Evolutionary conservation across 2,113 vertebrate species (phyloP).

Genomic region (Macrotus californicus): DNA sequence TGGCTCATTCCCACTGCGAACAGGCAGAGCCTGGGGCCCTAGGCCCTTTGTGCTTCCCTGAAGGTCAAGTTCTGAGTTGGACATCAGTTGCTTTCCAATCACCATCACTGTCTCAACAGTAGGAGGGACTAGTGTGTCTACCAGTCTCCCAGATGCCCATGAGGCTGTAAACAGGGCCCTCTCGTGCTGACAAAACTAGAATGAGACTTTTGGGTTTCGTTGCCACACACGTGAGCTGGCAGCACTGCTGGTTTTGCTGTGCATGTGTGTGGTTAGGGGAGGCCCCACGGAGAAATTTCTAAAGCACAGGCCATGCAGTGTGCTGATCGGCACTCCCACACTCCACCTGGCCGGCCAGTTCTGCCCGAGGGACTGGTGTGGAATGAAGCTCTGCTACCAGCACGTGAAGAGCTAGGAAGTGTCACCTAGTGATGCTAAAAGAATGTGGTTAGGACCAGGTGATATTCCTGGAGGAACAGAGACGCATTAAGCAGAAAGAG

Average conservation of each 20-base stretch:
- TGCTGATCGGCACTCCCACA: background rate
- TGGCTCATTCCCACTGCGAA: background rate
- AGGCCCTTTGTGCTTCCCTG: background rate
- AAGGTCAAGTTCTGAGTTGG: background rate
- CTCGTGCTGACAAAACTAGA: background rate
- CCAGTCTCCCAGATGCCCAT: background rate
- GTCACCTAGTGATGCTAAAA: too few species aligned
- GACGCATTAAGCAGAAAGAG: background rate
- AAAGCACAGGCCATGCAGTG: background rate
- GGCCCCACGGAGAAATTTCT: background rate
- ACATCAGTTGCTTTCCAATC: background rate
- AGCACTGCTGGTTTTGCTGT: background rate
- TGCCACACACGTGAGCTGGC: background rate
- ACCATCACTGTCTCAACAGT: background rate
- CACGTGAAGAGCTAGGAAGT: background rate
- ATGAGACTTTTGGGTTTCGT: background rate
- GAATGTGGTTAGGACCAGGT: background rate
- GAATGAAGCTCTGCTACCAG: background rate
- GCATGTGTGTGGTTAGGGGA: background rate
- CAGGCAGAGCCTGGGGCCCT: fast-evolving
- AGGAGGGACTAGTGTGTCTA: background rate
- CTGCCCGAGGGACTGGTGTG: background rate
- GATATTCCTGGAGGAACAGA: background rate
- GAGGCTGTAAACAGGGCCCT: background rate
- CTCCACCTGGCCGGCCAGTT: fast-evolving